Evolutionary conservation across 1,140 invertebrate species (phyloP), one percentile per base, ranked within the genome.

Genomic region (Eufriesea mexicana): DNA sequence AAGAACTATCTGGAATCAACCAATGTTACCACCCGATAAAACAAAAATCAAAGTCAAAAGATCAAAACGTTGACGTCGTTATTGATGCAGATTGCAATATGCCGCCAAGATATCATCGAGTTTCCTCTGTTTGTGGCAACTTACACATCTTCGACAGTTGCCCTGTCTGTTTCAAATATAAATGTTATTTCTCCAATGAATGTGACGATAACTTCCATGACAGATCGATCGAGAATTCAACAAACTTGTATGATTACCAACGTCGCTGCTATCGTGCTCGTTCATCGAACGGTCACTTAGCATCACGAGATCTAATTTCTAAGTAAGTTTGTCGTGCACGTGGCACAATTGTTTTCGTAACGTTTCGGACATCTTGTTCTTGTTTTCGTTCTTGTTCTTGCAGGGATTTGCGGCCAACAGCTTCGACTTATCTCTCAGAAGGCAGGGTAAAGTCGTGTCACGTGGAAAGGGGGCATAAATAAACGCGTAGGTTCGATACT

Each of bases 151-250:
- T 89, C 54, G 89, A 93, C 14, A 90, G 87, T 54, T 94, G 93
- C 73, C 88, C 91, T 9, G 91, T 94, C 76, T 94, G 93, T 71
- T 90, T 87, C 0, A 93, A 91, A 64, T 94, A 94, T 61, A 89
- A 90, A 55, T 91, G 90, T 83, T 93, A 93, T 45, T 94, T 94
- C 85, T 86, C 89, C 6, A 86, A 78, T 45, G 70, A 66, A 5
- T 20, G 70, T 25, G 67, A 71, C 12, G 67, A 47, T 0, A 47
- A 12, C 47, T 42, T 8, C 8, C 2, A 12, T 20, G 25, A 45
- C 5, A 2, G 1, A 28, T 25, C 49, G 1, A 35, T 16, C 47
- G 47, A 51, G 55, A 35, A 64, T 70, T 10, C n/a, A 25, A 51
- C 14, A 16, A 10, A 51, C 2, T 14, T 12, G 12, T 12, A 23